These are phyloP conservation scores for Galerucella nymphaeae DNA, from an alignment of 2,888 invertebrate species.

Conservation along the genomic window DNA sequence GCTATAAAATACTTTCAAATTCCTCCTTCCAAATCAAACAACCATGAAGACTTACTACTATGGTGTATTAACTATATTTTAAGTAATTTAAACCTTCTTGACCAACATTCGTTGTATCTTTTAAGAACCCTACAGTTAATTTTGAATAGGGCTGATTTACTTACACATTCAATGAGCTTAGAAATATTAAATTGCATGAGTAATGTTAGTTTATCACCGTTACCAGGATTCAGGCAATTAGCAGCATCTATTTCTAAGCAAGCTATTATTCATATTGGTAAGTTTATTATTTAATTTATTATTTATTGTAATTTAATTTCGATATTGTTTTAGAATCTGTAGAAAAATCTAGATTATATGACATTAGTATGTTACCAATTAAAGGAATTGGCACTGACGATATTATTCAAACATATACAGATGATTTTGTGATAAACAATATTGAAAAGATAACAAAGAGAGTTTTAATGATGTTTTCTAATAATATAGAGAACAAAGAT, in stretches of 20 bases:
- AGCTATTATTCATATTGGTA: constrained; percentile 33
- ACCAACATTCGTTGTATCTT: constrained; percentile 44
- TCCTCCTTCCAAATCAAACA: constrained; percentile 42
- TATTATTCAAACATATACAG: constrained; percentile 40
- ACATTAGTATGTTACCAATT: constrained; percentile 45
- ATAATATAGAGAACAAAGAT: constrained; percentile 53
- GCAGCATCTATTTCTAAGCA: constrained; percentile 49
- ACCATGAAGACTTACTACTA: constrained; percentile 24
- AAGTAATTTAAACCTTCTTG: constrained; percentile 32
- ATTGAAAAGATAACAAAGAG: constrained; percentile 38
- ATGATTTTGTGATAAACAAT: constrained; percentile 32
- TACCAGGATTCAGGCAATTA: constrained; percentile 47
- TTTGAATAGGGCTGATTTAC: constrained; percentile 42
- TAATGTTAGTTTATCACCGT: constrained; percentile 45
- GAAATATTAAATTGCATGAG: constrained; percentile 44
- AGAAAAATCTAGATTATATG: constrained; percentile 34
- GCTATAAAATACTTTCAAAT: constrained; percentile 37
- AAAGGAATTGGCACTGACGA: constrained; percentile 48
- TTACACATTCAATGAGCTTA: constrained; percentile 39
- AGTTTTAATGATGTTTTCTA: constrained; percentile 49
- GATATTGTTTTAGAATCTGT: constrained; percentile 27
- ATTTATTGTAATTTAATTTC: neutral
- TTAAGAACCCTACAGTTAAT: constrained; percentile 46
- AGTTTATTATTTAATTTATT: neutral
- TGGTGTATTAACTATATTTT: constrained; percentile 28